Evolutionary conservation across 2,797 vertebrate genomes (phyloP), one percentile per base, ranked within the genome.

Genomic region (Catharus ustulatus): DNA sequence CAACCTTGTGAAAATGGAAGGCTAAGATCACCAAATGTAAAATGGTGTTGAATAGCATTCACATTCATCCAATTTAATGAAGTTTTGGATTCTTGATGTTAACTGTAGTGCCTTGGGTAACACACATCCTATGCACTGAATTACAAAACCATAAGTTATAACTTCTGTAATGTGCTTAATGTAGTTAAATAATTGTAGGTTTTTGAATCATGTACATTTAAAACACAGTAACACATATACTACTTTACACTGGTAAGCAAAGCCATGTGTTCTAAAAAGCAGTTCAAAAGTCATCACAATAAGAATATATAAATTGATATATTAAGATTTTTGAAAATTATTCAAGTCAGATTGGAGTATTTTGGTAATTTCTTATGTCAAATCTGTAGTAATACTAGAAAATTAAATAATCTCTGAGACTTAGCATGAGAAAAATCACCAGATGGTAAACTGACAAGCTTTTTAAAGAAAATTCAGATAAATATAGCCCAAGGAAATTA

Each of bases 31-130:
- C 80, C 90, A 91, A 90, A 95, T 95, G 77, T 89, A 90, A 95
- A 92, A 95, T 75, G 46, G 66, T 90, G 95, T 95, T 94, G 85
- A 92, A 95, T 95, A 75, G 61, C 96, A 79, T 83, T 75, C 78
- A 43, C 54, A 84, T 48, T 87, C 63, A 94, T 74, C 66, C 59
- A 77, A 24, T 84, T 94, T 96, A 97, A 96, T 91, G 73, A 93
- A 63, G n/a, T 80, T 96, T 89, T 80, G 42, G 57, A 92, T 74
- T 91, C 51, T 51, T 80, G 61, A 84, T 85, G 66, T 84, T 90
- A 84, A 22, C 42, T 51, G 24, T 62, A 69, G 73, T 89, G 63
- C 69, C 40, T 71, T 66, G 57, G 18, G 43, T 75, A 87, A 93
- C 55, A 58, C 26, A 93, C 82, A 90, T 55, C 36, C 67, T 51